These are phyloP conservation scores for Antrozous pallidus DNA, from an alignment of 2,797 vertebrate genomes.

Conservation along the genomic window DNA sequence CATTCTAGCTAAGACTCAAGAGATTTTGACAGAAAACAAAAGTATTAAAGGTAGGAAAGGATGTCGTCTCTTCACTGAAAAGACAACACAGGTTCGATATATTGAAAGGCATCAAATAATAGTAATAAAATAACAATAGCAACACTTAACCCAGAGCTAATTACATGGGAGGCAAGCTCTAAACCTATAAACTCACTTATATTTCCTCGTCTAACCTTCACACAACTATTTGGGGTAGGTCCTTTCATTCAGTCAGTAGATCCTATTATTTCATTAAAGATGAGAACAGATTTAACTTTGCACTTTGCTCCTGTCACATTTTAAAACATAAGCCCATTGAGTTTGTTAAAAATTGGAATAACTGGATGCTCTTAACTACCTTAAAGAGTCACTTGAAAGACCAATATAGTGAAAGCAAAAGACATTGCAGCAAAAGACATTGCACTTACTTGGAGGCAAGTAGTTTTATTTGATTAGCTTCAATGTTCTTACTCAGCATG, in stretches of 20 bases:
- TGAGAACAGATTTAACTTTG: constrained; percentile 9
- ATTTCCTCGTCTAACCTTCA: neutral
- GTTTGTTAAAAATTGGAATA: constrained; percentile 19
- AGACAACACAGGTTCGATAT: neutral
- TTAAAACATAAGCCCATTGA: neutral
- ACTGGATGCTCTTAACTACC: neutral
- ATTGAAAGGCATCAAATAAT: neutral
- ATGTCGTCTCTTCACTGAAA: neutral
- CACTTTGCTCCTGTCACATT: neutral
- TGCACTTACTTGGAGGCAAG: neutral
- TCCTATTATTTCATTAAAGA: constrained; percentile 26
- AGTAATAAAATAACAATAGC: neutral
- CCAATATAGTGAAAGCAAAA: neutral
- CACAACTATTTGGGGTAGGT: neutral
- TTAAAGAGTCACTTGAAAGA: constrained; percentile 5
- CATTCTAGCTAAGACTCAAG: neutral
- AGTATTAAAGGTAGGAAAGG: neutral
- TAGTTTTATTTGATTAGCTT: constrained; percentile 2
- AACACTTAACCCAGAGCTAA: neutral
- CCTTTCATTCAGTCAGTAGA: neutral
- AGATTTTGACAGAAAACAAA: neutral
- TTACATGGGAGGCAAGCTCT: neutral
- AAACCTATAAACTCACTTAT: neutral
- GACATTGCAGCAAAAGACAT: neutral
- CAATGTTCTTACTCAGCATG: neutral